Conservation (phyloP, 53 echinoderm and acorn worm genomes). For the Henricia sp. region DNA sequence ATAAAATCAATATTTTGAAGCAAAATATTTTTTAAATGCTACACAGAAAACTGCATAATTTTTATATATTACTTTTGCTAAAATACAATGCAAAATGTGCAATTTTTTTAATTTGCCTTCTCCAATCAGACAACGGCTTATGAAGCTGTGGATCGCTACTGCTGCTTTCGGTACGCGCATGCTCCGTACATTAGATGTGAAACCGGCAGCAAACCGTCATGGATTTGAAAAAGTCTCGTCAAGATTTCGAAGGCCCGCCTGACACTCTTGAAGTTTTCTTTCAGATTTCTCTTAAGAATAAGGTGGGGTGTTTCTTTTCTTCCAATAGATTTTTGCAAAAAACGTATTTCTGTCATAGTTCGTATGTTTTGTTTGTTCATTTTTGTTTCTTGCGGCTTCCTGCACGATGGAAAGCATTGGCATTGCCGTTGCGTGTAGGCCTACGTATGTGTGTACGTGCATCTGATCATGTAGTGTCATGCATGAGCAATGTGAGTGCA, state of each 20-base stretch:
- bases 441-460: no score
- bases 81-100: background rate
- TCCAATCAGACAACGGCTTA: constrained; percentile 34
- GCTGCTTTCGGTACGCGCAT: constrained; percentile 54
- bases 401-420: constrained; percentile 5
- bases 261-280: constrained; percentile 34
- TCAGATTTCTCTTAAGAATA: constrained; percentile 45
- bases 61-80: no score
- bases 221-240: constrained; percentile 84
- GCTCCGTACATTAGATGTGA: constrained; percentile 58
- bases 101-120: no score
- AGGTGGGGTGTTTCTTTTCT: constrained; percentile 45
- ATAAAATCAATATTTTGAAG: no score
- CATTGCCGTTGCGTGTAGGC: no score
- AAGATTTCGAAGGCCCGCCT: constrained; percentile 55
- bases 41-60: no score
- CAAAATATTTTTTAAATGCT: no score
- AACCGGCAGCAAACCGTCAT: constrained; percentile 89
- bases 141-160: background rate
- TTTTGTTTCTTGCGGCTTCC: constrained; percentile 35
- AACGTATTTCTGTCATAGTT: background rate
- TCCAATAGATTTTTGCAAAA: constrained; percentile 6
- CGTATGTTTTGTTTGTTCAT: background rate
- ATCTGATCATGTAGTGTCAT: no score
- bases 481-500: no score